A percentile compares a stretch with the other conserved stretches of the same genome.
These are phyloP conservation scores for Ia io DNA, from an alignment of 2,113 vertebrate genomes.

Conservation along the genomic window DNA sequence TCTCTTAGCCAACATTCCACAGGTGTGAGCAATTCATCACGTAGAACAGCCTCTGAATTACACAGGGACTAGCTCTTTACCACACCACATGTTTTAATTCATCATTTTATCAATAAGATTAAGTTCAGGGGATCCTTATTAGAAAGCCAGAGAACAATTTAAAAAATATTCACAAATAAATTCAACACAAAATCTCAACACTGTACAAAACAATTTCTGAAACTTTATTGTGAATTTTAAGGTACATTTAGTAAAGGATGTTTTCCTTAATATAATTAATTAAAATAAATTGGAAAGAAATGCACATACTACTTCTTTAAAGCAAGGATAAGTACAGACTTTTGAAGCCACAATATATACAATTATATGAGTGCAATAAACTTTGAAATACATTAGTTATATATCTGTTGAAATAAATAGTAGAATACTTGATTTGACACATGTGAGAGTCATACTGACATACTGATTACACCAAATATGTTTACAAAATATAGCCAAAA, in stretches of 20 bases:
- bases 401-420: constrained; percentile 83
- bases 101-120: background rate
- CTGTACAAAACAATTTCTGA: constrained; percentile 88
- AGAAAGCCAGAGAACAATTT: constrained; percentile 50
- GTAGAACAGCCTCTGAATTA: constrained; percentile 33
- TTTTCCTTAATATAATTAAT: constrained; percentile 84
- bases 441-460: constrained; percentile 82
- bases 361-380: constrained; percentile 87
- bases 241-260: constrained; percentile 87
- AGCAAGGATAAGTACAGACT: constrained; percentile 87
- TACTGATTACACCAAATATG: constrained; percentile 82
- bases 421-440: constrained; percentile 82
- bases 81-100: constrained; percentile 29
- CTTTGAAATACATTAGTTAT: constrained; percentile 85
- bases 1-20: constrained; percentile 32
- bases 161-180: constrained; percentile 79
- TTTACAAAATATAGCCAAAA: constrained; percentile 85
- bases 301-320: constrained; percentile 83
- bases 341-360: constrained; percentile 88
- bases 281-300: constrained; percentile 86
- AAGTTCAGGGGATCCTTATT: background rate
- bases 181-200: constrained; percentile 87
- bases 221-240: constrained; percentile 90
- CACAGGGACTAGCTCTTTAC: constrained; percentile 5
- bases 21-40: constrained; percentile 50